Evolutionary conservation across 2,113 vertebrate species (phyloP).

Genomic region (Psophia crepitans): DNA sequence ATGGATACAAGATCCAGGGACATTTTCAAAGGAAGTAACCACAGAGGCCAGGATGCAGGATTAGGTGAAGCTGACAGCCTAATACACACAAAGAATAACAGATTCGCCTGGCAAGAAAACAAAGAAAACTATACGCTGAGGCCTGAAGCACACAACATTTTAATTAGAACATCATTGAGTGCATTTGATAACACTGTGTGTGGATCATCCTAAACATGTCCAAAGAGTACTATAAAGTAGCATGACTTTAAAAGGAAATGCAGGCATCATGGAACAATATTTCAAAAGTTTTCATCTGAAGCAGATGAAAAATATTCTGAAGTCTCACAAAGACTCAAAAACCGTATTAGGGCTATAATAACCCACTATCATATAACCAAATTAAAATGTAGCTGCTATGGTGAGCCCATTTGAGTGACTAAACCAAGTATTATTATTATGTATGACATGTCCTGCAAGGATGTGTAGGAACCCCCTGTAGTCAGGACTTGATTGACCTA

Average conservation of each 20-base stretch:
- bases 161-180: slow-evolving; percentile 25
- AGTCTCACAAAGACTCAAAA: neutral
- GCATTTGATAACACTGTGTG: slow-evolving; percentile 9
- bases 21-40: neutral
- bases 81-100: neutral
- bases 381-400: neutral
- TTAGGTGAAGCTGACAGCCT: neutral
- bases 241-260: slow-evolving; percentile 48
- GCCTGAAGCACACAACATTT: neutral
- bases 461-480: neutral
- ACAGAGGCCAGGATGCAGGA: neutral
- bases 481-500: neutral
- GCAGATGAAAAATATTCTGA: neutral
- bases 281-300: slow-evolving; percentile 28
- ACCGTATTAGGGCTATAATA: neutral
- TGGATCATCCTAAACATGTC: slow-evolving; percentile 24
- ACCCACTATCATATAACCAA: neutral
- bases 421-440: neutral
- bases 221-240: neutral
- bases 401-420: neutral
- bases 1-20: neutral
- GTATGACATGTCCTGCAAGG: neutral
- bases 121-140: neutral
- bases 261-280: slow-evolving; percentile 6
- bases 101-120: slow-evolving; percentile 25